phyloP scores from a whole-genome alignment of 1,140 invertebrate species.

The Papilio glaucus region DNA sequence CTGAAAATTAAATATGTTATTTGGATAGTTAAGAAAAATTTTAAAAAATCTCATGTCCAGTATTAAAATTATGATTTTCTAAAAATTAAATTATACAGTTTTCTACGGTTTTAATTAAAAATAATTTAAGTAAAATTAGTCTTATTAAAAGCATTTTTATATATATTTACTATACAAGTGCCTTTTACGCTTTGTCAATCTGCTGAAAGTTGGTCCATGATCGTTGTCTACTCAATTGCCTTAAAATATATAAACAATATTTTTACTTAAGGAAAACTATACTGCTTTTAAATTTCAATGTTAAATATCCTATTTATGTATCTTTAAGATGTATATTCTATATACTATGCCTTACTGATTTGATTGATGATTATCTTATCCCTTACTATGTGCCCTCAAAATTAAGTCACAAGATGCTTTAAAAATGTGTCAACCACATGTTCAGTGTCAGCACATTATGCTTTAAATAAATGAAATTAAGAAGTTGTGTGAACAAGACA shows the following conservation, averaged over 20 bases:
- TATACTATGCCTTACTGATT: neutral
- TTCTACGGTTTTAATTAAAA: neutral
- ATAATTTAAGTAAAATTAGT: neutral
- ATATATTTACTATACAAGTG: slow-evolving; percentile 4
- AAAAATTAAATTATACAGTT: neutral
- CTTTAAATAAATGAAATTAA: too few species aligned
- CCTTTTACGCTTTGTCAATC: slow-evolving; percentile 16
- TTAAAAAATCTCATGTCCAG: slow-evolving; percentile 8
- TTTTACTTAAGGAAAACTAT: neutral
- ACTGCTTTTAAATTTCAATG: neutral
- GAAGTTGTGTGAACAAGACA: too few species aligned
- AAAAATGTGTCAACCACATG: too few species aligned
- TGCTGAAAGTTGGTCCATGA: neutral
- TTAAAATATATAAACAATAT: neutral
- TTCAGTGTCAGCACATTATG: too few species aligned
- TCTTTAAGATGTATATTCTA: neutral
- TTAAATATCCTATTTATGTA: neutral
- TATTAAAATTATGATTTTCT: slow-evolving; percentile 20
- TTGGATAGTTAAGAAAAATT: neutral
- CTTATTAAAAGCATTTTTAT: too few species aligned
- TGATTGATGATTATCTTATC: too few species aligned
- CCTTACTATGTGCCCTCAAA: too few species aligned
- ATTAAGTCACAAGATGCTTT: too few species aligned
- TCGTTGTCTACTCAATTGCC: neutral
- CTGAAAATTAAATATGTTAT: neutral